phyloP scores from a whole-genome alignment of 1,140 invertebrate genomes.

The Ceratina australensis region DNA sequence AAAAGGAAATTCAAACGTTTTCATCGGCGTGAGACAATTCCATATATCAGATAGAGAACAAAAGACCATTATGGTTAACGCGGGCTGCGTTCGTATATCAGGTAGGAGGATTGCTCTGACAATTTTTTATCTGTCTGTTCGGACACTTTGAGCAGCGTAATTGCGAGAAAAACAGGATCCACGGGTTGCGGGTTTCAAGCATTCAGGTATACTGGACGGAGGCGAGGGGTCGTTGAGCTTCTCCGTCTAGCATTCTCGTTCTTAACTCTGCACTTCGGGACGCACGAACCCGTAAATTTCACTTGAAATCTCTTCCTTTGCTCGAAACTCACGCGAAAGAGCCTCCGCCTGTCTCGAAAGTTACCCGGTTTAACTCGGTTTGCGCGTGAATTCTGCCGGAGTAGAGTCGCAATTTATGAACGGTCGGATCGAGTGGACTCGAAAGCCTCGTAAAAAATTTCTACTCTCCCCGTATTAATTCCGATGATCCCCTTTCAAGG shows the following conservation, averaged over 20 bases:
- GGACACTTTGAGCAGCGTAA: no score
- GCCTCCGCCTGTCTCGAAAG: conserved; percentile 42
- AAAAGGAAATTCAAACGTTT: neutral
- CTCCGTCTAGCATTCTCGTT: conserved; percentile 52
- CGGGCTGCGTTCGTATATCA: no score
- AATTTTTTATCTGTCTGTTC: no score
- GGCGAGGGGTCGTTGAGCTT: conserved; percentile 56
- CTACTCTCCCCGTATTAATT: neutral
- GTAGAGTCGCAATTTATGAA: conserved; percentile 26
- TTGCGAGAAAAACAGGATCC: neutral
- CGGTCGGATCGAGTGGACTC: neutral
- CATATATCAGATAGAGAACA: no score
- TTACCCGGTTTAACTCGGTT: conserved; percentile 35
- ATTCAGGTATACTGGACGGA: conserved; percentile 43
- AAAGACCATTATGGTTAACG: no score
- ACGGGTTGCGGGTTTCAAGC: neutral
- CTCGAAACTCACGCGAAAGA: conserved; percentile 27
- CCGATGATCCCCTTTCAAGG: no score
- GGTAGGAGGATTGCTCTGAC: no score
- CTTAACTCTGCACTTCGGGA: conserved; percentile 52
- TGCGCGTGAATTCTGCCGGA: conserved; percentile 14
- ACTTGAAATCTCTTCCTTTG: conserved; percentile 49
- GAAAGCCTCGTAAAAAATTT: neutral
- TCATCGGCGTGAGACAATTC: no score
- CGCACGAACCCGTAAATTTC: conserved; percentile 64